These are phyloP conservation scores for Rousettus leschenaultii DNA, from an alignment of 2,113 vertebrate genomes.

Conservation along the genomic window DNA sequence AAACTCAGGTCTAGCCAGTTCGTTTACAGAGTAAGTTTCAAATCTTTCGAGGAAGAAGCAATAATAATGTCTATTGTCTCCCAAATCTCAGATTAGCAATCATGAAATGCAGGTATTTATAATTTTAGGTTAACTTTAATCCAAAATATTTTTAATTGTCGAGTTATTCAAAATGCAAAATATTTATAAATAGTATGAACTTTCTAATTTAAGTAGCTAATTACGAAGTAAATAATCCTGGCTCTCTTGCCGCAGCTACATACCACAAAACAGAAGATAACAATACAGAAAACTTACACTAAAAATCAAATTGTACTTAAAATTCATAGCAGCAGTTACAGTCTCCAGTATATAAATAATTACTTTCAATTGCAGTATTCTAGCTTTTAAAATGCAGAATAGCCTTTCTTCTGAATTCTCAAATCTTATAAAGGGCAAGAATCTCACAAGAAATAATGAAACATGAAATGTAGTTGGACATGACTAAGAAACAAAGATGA, in stretches of 20 bases:
- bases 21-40: neutral
- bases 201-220: constrained; percentile 28
- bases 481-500: neutral
- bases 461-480: neutral
- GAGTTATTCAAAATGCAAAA: neutral
- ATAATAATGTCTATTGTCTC: neutral
- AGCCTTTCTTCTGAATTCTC: neutral
- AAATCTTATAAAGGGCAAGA: neutral
- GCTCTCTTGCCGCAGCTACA: neutral
- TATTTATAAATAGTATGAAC: neutral
- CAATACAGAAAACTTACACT: neutral
- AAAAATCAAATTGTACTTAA: neutral
- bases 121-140: neutral
- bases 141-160: neutral
- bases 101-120: neutral
- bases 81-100: neutral
- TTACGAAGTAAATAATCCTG: neutral
- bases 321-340: neutral
- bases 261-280: neutral
- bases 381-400: neutral
- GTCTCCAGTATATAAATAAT: neutral
- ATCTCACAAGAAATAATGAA: neutral
- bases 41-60: neutral
- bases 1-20: neutral
- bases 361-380: neutral